Base-by-base conservation (phyloP, 2,888 invertebrate species). In the Allolobophora icterica region DNA sequence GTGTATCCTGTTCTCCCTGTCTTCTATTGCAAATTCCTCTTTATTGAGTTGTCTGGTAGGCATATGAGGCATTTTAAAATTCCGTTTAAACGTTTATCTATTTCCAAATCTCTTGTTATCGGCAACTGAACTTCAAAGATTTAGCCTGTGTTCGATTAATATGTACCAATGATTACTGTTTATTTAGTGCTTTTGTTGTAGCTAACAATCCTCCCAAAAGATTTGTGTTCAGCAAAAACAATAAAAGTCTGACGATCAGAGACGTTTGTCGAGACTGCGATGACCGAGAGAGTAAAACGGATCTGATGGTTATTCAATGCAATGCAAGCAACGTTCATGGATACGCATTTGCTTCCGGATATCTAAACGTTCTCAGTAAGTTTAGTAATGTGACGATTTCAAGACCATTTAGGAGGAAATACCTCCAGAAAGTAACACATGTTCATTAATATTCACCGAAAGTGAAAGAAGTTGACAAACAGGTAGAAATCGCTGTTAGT, bases 321-420 rank as follows among this genome's bases (percentile, higher is more conserved):
- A 83, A 83, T 83, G 83, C 83, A 33, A 83, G 83, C 83, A 83
- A 83, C 83, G 83, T 24, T 33, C 83, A 83, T 24, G 83, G 83
- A 83, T 83, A 83, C 33, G 83, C 83, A 3, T 83, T 83, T 24
- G 83, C 13, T 83, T 83, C 83, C 5, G 83, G 83, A 83, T 87
- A 87, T 34, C 34, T 87, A 17, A 87, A 87, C 8, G 87, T 87
- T 4, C 87, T 35, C 15, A 5, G 87, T 87, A 21, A 87, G 87
- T 38, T 15, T 8, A 71, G n/a, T n/a, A 24, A 35, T 87, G 71
- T n/a, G 30, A 71, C 52, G 11, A 71, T n/a, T 38, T 3, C 8
- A 38, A 5, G 38, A 38, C 8, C 38, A 38, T 8, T 38, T 38
- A 38, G 38, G 3, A 38, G 38, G 38, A 38, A 38, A 24, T 52